Base-by-base conservation (phyloP, 1,140 invertebrate species). In the Thaumetopoea pityocampa region DNA sequence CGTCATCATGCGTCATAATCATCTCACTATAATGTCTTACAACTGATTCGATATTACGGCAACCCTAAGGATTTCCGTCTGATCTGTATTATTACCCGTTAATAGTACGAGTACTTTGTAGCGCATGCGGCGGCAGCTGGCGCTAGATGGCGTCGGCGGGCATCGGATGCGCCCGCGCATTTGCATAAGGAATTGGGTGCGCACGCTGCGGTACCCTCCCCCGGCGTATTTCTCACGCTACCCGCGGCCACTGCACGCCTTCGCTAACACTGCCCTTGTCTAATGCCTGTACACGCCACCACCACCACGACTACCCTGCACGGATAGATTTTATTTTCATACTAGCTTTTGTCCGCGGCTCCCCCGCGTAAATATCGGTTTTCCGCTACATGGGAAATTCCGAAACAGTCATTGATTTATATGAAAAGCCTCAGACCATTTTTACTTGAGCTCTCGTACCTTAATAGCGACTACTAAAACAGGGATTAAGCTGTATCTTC, bases 181-280 rank as follows among this genome's bases (percentile, higher is more conserved):
- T 82, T 74, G 78, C 78, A 82, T 82, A 64, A 67, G 57, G 59
- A 82, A 79, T 82, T 79, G 78, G 78, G 65, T 61, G 59, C 62
- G 70, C 78, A 82, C 78, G 78, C 74, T 70, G 50, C 59, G 43
- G 41, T 52, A 63, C 55, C 49, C 44, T 44, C 53, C 65, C 53
- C 47, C 46, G 42, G 62, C 51, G 59, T 61, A 64, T 70, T 78
- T 81, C 77, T 81, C 77, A 81, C 77, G 73, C 71, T 77, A 65
- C 63, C 49, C 67, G 52, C 63, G 47, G 28, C 35, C 45, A 41
- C 38, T 41, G 45, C 51, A 44, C 52, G 49, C 51, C 44, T 46
- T 46, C 42, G 44, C 57, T 27, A 45, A 41, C 46, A 43, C 51
- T 48, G 52, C 44, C 57, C 44, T 50, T 43, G 26, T 49, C 55